These are phyloP conservation scores for Hippocampus abdominalis DNA, from an alignment of 2,113 vertebrate genomes.

Conservation along the genomic window DNA sequence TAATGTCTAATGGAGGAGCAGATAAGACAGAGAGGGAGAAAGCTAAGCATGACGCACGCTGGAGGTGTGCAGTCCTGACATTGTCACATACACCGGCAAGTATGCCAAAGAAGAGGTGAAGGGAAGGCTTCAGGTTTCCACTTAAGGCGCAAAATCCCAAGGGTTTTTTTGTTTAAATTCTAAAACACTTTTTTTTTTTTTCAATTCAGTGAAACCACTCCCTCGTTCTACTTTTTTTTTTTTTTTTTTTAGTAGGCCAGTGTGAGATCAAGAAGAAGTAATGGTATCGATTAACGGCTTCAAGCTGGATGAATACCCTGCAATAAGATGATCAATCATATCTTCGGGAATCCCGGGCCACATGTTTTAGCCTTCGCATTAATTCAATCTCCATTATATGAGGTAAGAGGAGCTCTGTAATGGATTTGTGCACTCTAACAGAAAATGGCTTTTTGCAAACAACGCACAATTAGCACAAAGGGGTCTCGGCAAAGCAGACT, in stretches of 20 bases:
- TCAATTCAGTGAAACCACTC: not conserved
- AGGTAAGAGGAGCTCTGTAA: constrained; percentile 85
- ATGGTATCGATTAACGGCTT: constrained; percentile 63
- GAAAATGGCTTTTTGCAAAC: constrained; percentile 98
- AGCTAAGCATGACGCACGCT: not conserved
- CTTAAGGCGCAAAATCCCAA: not conserved
- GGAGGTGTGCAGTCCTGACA: not conserved
- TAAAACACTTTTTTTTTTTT: not conserved
- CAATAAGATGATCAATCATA: constrained; percentile 97
- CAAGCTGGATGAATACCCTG: constrained; percentile 55
- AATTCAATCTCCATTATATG: constrained; percentile 91
- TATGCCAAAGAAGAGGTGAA: not conserved
- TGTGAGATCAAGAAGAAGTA: constrained; percentile 51
- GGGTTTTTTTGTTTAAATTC: not conserved
- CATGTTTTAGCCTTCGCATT: constrained; percentile 80
- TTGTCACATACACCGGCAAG: not conserved
- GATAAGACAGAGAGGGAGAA: constrained; percentile 22
- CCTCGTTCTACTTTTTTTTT: constrained; percentile 12
- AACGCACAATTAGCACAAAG: constrained; percentile 89
- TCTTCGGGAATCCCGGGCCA: constrained; percentile 67
- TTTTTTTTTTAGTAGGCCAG: constrained; percentile 41
- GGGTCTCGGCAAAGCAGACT: constrained; percentile 78
- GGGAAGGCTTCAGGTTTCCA: not conserved
- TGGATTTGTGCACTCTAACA: constrained; percentile 99
- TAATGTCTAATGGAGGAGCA: constrained; percentile 71